Evolutionary conservation across 2,888 invertebrate genomes (phyloP).

Genomic region (Abrostola tripartita): DNA sequence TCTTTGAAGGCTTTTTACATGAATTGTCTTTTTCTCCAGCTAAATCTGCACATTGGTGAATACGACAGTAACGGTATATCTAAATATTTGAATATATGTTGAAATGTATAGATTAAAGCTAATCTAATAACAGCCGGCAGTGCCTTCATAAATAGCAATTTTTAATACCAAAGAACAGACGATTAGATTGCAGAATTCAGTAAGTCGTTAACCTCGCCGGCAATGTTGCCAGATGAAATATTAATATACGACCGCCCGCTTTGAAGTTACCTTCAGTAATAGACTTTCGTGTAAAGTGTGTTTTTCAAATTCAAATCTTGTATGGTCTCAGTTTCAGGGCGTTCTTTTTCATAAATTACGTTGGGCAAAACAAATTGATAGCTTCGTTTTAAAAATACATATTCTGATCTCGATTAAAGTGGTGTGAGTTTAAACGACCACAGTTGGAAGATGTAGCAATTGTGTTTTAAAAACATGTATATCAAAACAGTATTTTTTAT

Average conservation of each 20-base stretch:
- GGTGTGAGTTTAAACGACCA: too few relatives aligned
- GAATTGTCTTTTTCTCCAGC: too few relatives aligned
- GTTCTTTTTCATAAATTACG: slow-evolving; percentile 15
- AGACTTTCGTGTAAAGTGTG: slow-evolving; percentile 56
- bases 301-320: slow-evolving; percentile 55
- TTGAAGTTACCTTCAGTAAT: slow-evolving; percentile 59
- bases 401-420: too few relatives aligned
- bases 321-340: slow-evolving; percentile 32
- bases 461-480: too few relatives aligned
- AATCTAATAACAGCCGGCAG: slow-evolving; percentile 1
- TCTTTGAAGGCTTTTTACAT: too few relatives aligned
- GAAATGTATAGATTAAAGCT: background rate
- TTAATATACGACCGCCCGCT: slow-evolving; percentile 58
- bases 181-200: slow-evolving; percentile 54
- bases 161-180: slow-evolving; percentile 32
- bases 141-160: slow-evolving; percentile 31
- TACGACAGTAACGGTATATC: background rate
- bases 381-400: too few relatives aligned
- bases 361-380: slow-evolving; percentile 11
- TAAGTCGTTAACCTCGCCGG: slow-evolving; percentile 56
- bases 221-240: slow-evolving; percentile 62
- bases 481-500: too few relatives aligned
- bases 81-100: background rate
- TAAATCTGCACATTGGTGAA: background rate
- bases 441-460: too few relatives aligned